phyloP scores from a whole-genome alignment of 1,140 invertebrate genomes.

The Hydropsyche tenuis region DNA sequence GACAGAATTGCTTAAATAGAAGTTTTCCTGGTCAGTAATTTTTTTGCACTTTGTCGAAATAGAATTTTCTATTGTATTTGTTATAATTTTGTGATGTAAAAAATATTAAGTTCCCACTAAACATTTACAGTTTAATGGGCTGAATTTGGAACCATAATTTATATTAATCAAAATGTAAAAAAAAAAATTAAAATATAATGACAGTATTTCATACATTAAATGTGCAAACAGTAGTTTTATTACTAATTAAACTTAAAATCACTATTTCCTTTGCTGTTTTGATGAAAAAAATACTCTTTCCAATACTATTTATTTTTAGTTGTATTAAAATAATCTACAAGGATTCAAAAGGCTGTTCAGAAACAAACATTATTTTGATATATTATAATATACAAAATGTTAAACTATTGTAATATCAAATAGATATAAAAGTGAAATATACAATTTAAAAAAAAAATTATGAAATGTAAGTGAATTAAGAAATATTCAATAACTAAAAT shows the following conservation, averaged over 20 bases:
- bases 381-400: too few species aligned
- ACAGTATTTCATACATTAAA: conserved; percentile 34
- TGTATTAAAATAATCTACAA: too few species aligned
- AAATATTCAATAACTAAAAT: too few species aligned
- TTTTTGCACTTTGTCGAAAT: not conserved
- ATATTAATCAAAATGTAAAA: conserved; percentile 26
- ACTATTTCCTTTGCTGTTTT: not conserved
- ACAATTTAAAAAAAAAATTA: too few species aligned
- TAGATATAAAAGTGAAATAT: too few species aligned
- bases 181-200: conserved; percentile 20
- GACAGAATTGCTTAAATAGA: not conserved
- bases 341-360: too few species aligned
- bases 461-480: too few species aligned
- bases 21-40: not conserved
- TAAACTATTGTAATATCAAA: too few species aligned
- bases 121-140: not conserved
- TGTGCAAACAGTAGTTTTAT: conserved; percentile 31
- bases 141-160: conserved; percentile 4
- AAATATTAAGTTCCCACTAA: not conserved
- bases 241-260: not conserved
- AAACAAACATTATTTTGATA: too few species aligned
- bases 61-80: not conserved
- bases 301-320: too few species aligned
- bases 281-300: not conserved
- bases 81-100: not conserved